Percentiles rank a stretch among this genome's conserved stretches.
These are phyloP conservation scores for Onychostruthus taczanowskii DNA, from an alignment of 2,113 vertebrate species.

Conservation along the genomic window DNA sequence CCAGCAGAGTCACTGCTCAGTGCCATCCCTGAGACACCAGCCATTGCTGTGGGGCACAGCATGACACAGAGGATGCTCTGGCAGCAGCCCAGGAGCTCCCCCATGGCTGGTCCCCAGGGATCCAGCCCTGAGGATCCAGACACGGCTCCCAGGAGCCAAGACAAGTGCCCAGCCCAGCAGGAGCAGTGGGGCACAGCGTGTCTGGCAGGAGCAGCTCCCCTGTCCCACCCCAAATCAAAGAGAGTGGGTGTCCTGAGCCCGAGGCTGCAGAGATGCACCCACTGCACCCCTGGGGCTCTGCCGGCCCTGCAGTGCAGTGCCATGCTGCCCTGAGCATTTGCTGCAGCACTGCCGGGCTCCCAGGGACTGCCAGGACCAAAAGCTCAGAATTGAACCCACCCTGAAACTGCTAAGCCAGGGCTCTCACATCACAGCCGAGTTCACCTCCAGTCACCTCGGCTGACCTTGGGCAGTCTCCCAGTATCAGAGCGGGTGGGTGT, in stretches of 20 bases:
- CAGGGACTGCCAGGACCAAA: not conserved
- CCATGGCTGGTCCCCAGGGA: rapidly evolving
- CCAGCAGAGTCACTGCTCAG: rapidly evolving
- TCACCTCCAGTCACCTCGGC: not conserved
- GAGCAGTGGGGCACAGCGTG: rapidly evolving
- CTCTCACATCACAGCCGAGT: not conserved
- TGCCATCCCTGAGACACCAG: not conserved
- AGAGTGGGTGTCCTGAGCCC: not conserved
- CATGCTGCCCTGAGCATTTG: not conserved
- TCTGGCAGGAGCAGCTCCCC: rapidly evolving
- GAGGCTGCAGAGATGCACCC: not conserved
- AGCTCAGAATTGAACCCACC: rapidly evolving
- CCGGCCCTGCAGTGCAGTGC: rapidly evolving
- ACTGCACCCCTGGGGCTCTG: rapidly evolving
- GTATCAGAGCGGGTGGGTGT: not conserved
- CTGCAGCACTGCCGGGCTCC: not conserved
- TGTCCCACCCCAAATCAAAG: too few species aligned
- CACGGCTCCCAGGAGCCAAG: not conserved
- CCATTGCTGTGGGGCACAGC: rapidly evolving
- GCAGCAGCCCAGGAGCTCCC: not conserved
- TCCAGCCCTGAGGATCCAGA: rapidly evolving
- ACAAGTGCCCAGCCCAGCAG: not conserved
- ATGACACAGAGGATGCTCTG: not conserved
- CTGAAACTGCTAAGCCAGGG: not conserved
- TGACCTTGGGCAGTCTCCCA: not conserved